Base-by-base conservation (phyloP, 1,140 invertebrate species). In the Archivesica marissinica region DNA sequence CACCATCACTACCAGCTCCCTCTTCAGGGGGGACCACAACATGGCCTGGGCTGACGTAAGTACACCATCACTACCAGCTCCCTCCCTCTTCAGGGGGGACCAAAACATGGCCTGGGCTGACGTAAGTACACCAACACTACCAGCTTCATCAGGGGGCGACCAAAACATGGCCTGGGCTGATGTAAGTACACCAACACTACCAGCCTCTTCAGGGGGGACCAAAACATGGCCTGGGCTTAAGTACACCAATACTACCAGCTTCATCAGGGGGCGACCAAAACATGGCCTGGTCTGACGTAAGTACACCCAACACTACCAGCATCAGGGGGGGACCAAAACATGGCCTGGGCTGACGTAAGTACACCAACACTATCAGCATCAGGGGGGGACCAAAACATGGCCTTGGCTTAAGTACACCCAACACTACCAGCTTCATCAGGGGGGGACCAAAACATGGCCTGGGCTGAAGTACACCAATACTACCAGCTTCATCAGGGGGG, bases 1-100 rank as follows among this genome's bases (percentile, higher is more conserved):
- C n/a, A n/a, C n/a, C n/a, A n/a, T n/a, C n/a, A n/a, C n/a, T n/a
- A 98, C 98, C 54, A 99, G 98, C 94, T 98, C 98, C 4, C 95
- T 99, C 83, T 92, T 93, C 83, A 86, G 93, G 72, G 84, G 93
- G 84, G 90, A 93, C 86, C 75, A 90, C 30, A 90, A 89, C 80
- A 90, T 90, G 81, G 86, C 90, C 64, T 94, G 93, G 93, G 86
- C 89, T 74, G 92, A 93, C 66, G 91, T 92, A 86, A 84, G 86
- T 79, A 38, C 15, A n/a, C n/a, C n/a, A n/a, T n/a, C n/a, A n/a
- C n/a, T n/a, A n/a, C n/a, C n/a, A n/a, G n/a, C n/a, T n/a, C n/a
- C n/a, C 94, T 98, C 98, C 4, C 95, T 99, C 84, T 92, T 93
- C 84, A 86, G 94, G 76, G 85, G 93, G 80, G 90, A 93, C 86